A percentile compares a stretch with the other conserved stretches of the same genome.
Conservation (phyloP, 2,888 invertebrate species). For the Nemotelus pantherinus region DNA sequence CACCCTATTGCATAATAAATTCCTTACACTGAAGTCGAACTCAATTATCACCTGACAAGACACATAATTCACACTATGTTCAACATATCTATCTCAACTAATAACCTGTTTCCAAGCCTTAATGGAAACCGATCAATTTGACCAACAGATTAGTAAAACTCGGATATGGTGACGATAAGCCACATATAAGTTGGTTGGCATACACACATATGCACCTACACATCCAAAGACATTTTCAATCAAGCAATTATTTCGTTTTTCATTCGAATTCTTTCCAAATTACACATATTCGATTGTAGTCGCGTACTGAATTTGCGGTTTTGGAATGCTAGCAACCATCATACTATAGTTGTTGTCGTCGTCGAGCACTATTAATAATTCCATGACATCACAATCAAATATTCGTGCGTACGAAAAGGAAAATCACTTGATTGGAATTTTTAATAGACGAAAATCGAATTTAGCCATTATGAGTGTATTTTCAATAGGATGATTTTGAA, state of each 20-base stretch:
- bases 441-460: not conserved
- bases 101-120: too few species aligned
- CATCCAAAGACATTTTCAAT: not conserved
- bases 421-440: slow-evolving; percentile 5
- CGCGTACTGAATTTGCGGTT: not conserved
- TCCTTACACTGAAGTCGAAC: too few species aligned
- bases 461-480: not conserved
- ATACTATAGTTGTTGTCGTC: too few species aligned
- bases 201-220: too few species aligned
- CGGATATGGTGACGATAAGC: not conserved
- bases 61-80: too few species aligned
- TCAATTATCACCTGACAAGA: too few species aligned
- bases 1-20: too few species aligned
- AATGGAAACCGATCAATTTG: too few species aligned
- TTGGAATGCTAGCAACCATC: not conserved
- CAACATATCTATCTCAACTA: too few species aligned
- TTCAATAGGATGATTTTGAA: not conserved
- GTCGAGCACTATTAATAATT: slow-evolving; percentile 19
- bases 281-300: not conserved
- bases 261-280: not conserved
- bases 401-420: not conserved
- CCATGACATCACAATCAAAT: not conserved
- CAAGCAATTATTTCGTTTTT: not conserved
- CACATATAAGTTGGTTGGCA: not conserved
- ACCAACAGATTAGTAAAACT: not conserved